Evolutionary conservation across 2,888 invertebrate genomes (phyloP), one percentile per base, ranked within the genome.

Genomic region (Gandaritis pyraliata): DNA sequence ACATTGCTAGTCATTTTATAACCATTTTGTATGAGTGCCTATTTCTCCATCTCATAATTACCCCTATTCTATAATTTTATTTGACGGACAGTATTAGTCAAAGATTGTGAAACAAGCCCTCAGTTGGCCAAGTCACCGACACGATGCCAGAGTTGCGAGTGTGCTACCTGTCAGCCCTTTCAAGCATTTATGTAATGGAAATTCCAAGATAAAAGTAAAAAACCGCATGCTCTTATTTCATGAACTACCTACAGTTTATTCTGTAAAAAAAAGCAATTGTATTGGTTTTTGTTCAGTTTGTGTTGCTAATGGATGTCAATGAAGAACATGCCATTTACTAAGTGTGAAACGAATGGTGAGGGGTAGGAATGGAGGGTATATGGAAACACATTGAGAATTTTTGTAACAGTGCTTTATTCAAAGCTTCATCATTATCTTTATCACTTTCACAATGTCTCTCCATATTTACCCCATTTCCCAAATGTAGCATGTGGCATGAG

Each of bases 381-480:
- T 93, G 94, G 94, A 93, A 94, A 94, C 94, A 94, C 94, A 94
- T 94, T 94, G 94, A 93, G 93, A 93, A 93, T 93, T 93, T 93
- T 93, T 85, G 93, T 94, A 93, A 94, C 94, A 94, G 93, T 93
- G 94, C 94, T 94, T 94, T 94, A 94, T 94, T 94, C 90, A 94
- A 90, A 93, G 92, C 90, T 79, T 91, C 93, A 91, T 90, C 90
- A 88, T n/a, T 90, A 89, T 90, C 88, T 89, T 90, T 90, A 90
- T 91, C 91, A 91, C 87, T 90, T 91, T 94, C 94, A 94, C 94
- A 94, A 94, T 94, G 94, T 94, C 93, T 92, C 94, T 94, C 94
- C 94, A 94, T 94, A 93, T 92, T 93, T 95, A 95, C 94, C 95
- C 95, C 93, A 92, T 90, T 92, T 92, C 92, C 91, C 92, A 92